Percentiles rank a stretch among this genome's conserved stretches.
phyloP scores from a whole-genome alignment of 2,888 invertebrate genomes.

The Patella depressa region DNA sequence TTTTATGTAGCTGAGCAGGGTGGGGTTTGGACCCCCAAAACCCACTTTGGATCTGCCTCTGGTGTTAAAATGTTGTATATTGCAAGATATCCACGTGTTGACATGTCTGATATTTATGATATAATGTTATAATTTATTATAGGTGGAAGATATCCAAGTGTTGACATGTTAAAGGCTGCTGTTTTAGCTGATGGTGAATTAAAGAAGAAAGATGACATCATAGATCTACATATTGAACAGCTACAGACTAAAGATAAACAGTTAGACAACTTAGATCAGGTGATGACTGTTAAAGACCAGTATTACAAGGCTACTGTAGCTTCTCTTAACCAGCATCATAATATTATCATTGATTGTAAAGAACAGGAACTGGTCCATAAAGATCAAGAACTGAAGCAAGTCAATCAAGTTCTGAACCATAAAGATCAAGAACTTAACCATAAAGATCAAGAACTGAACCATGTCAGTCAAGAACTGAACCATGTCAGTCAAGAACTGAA shows the following conservation, averaged over 20 bases:
- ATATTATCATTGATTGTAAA: background rate
- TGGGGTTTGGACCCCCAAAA: too few species aligned
- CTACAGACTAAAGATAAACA: background rate
- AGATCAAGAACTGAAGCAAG: background rate
- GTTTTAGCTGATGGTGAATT: background rate
- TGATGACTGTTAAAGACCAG: background rate
- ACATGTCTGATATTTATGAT: too few species aligned
- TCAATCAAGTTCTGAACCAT: background rate
- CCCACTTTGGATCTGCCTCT: too few species aligned
- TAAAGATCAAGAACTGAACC: background rate
- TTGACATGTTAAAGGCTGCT: background rate
- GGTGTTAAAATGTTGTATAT: too few species aligned
- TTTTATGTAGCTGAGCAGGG: too few species aligned
- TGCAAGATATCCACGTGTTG: too few species aligned
- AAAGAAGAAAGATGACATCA: background rate
- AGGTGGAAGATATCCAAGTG: background rate
- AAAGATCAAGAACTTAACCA: background rate
- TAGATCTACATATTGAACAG: background rate
- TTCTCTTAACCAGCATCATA: background rate
- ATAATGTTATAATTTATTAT: background rate
- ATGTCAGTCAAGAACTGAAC: background rate
- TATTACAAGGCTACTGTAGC: background rate
- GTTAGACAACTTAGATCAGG: background rate
- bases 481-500: background rate
- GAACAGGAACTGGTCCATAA: background rate